Base-by-base conservation (phyloP, 2,797 vertebrate genomes). In the Salmo trutta region DNA sequence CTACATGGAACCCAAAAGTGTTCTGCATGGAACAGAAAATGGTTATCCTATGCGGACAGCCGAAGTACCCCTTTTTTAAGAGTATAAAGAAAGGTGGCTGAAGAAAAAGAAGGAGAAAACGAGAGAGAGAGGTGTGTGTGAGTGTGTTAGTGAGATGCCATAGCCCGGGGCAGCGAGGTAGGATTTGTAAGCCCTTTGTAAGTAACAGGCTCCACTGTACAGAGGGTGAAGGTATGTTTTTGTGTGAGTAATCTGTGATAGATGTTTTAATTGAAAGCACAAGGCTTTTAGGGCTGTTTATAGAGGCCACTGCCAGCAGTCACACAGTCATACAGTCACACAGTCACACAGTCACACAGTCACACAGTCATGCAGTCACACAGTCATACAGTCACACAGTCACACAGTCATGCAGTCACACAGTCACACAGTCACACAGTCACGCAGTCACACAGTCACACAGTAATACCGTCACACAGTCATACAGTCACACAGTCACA, bases 111-210 rank as follows among this genome's bases (percentile, higher is more conserved):
- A 24, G 12, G 77, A 41, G 71, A 59, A 77, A 74, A 6, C 6
- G 78, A 77, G 81, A 72, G 81, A 19, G 84, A 52, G 17, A 27
- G 76, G 64, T 6, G 7, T 47, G 75, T 41, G 7, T 70, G 51
- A 27, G 36, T 69, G 29, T 71, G 82, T 83, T 72, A 31, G 84
- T 75, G 84, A 77, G 85, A 84, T 83, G 89, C 83, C 79, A 17
- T 67, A 83, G 89, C 92, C 93, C 24, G 83, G 92, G 91, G 91
- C 90, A 84, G 91, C 90, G 92, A 92, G 92, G 78, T 83, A 84
- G 93, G 92, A 94, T 91, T 92, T 93, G 92, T 93, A 94, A 94
- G 88, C 90, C 88, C 90, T 91, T 92, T 95, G 92, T 93, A 92
- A 92, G 92, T 91, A 94, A 92, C 92, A 91, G 90, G 89, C 89